These are phyloP conservation scores for Pangasius mekongensis DNA, from an alignment of 2,797 vertebrate genomes.

Conservation along the genomic window DNA sequence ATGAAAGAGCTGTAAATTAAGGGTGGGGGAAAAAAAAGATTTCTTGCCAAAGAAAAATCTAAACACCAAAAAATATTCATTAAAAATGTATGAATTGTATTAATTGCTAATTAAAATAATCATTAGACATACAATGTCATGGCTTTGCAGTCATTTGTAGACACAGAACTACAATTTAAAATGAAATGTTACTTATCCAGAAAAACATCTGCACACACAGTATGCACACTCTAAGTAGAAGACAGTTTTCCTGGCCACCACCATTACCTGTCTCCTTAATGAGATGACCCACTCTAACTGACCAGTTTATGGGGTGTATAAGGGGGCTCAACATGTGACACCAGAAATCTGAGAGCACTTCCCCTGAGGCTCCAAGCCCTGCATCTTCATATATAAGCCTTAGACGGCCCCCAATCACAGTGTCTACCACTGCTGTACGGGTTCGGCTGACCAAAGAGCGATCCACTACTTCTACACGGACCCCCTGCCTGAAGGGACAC, in stretches of 20 bases:
- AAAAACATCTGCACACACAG: neutral
- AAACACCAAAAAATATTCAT: neutral
- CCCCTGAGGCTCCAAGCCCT: slow-evolving; percentile 77
- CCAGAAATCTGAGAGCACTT: slow-evolving; percentile 86
- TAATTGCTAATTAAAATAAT: neutral
- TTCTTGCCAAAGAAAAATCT: neutral
- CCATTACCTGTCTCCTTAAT: slow-evolving; percentile 80
- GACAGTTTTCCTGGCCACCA: neutral
- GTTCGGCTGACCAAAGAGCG: slow-evolving; percentile 85
- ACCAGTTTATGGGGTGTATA: slow-evolving; percentile 93
- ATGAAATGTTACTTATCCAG: neutral
- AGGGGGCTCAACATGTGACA: slow-evolving; percentile 94
- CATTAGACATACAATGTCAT: neutral
- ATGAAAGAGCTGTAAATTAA: neutral
- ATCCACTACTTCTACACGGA: slow-evolving; percentile 92
- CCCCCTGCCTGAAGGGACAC: slow-evolving; percentile 82
- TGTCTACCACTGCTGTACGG: slow-evolving; percentile 84
- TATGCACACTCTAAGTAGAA: neutral
- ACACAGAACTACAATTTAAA: neutral
- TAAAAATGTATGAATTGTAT: neutral
- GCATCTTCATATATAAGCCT: slow-evolving; percentile 87
- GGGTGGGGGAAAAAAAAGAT: neutral
- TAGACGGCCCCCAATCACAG: slow-evolving; percentile 85
- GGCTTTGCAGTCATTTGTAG: neutral
- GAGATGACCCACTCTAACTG: slow-evolving; percentile 85